Base-by-base conservation (phyloP, 2,797 vertebrate species). In the Mustela erminea region DNA sequence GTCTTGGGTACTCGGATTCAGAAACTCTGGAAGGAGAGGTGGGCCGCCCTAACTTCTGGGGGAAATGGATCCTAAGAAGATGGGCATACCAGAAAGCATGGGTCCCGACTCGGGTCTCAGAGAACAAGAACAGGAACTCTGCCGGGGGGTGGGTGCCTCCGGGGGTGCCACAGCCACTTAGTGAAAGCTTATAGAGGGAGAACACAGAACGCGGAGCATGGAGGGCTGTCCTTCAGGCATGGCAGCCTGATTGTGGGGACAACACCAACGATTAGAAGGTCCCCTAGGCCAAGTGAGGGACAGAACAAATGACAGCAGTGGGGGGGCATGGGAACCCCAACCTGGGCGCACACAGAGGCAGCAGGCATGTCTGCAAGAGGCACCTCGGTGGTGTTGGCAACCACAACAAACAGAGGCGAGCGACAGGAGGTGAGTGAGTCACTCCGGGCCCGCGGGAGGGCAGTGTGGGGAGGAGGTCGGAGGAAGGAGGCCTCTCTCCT, bases 391-490 rank as follows among this genome's bases (percentile, higher is more conserved):
- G 38, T 9, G 9, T 66, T 85, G 87, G 92, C 93, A 95, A 49
- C 74, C 66, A 66, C 75, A 56, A 80, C 56, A 93, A 66, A 93
- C 91, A 80, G 49, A 86, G 54, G 43, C 35, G 58, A 85, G 81
- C 70, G 54, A 21, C 38, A 38, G 35, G 72, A 80, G 64, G 46
- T 41, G 43, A 3, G 6, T 97, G 97, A 98, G 92, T 96, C 97
- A 98, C 80, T 18, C 14, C 29, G 49, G 43, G 49, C 84, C 78
- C 35, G 46, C 52, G 35, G 62, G 66, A 86, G 81, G 85, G 58
- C 46, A 17, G 66, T 1, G 13, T 6, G 4, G 14, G 43, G 43
- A 1, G 0, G 56, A 13, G 52, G 13, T 41, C 32, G 27, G 87
- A 41, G 64, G 75, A 81, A 93, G 49, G 52, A 91, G 62, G 80